These are phyloP conservation scores for Ceratoteleas bidentatus DNA, from an alignment of 1,140 invertebrate genomes.

Conservation along the genomic window DNA sequence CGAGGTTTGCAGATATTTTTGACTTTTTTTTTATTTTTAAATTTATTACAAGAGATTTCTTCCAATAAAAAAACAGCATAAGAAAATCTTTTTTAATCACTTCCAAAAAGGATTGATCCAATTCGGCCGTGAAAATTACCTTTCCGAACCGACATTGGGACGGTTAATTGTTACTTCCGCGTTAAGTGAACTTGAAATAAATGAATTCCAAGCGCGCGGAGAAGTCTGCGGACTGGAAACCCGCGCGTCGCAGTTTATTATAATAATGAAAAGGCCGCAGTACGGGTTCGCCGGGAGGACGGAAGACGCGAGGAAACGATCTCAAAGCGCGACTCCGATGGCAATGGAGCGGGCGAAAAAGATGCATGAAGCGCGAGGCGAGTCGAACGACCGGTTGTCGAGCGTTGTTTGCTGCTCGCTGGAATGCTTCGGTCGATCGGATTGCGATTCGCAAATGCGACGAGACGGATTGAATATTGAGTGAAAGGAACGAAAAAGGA, in stretches of 20 bases:
- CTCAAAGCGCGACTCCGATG: background rate
- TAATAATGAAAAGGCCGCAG: constrained; percentile 17
- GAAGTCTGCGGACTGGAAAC: constrained; percentile 14
- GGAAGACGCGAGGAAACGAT: constrained; percentile 11
- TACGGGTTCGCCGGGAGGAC: background rate
- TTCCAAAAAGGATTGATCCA: too few species aligned
- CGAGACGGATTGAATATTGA: too few species aligned
- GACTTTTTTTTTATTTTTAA: too few species aligned
- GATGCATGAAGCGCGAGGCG: background rate
- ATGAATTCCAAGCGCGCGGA: constrained; percentile 14
- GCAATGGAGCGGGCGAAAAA: background rate
- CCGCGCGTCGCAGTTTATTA: constrained; percentile 3
- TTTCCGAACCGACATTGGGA: background rate
- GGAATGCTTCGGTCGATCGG: too few species aligned
- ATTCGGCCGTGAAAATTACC: too few species aligned
- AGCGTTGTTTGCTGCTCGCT: background rate
- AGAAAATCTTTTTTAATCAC: too few species aligned
- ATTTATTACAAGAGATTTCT: too few species aligned
- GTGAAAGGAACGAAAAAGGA: too few species aligned
- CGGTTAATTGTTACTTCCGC: background rate
- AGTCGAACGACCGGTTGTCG: background rate
- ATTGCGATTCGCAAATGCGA: too few species aligned
- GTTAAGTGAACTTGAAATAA: constrained; percentile 20
- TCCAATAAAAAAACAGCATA: too few species aligned
- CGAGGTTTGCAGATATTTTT: too few species aligned